Percentiles rank a stretch among this genome's conserved stretches.
Conservation (phyloP, 23 tunicate genomes). For the Trididemnum nubilum region DNA sequence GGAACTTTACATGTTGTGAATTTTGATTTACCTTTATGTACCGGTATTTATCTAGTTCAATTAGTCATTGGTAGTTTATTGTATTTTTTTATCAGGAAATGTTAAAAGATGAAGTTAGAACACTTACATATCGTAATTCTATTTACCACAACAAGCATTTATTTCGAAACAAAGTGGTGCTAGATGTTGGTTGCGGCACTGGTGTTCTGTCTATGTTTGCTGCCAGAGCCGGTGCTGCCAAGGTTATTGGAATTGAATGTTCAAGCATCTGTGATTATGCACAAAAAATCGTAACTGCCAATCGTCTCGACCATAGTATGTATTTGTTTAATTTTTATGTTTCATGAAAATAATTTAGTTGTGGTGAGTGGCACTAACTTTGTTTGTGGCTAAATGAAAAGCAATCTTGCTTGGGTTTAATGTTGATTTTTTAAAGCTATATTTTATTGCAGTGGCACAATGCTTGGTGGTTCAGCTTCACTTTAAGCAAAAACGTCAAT, state of each 20-base stretch:
- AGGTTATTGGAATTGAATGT: slow-evolving; percentile 94
- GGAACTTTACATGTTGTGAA: too few species aligned
- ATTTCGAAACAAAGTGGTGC: slow-evolving; percentile 86
- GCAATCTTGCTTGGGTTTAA: too few species aligned
- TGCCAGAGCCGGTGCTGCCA: slow-evolving; percentile 98
- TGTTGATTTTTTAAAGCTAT: too few species aligned
- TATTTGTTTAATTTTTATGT: background rate
- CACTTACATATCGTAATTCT: slow-evolving; percentile 90
- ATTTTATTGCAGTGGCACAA: too few species aligned
- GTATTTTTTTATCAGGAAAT: slow-evolving; percentile 62
- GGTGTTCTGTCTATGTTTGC: slow-evolving; percentile 99
- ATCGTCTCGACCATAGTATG: slow-evolving; percentile 78
- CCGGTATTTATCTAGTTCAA: too few species aligned
- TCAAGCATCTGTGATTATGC: slow-evolving; percentile 96
- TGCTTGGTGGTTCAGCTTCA: too few species aligned
- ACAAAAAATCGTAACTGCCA: slow-evolving; percentile 86
- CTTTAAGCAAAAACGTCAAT: too few species aligned
- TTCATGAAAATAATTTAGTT: too few species aligned
- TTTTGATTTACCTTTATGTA: too few species aligned
- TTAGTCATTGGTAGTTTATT: too few species aligned
- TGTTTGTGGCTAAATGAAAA: too few species aligned
- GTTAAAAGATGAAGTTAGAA: slow-evolving; percentile 98
- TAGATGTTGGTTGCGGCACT: slow-evolving; percentile 99
- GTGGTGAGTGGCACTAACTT: background rate
- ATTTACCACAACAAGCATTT: slow-evolving; percentile 96